These are phyloP conservation scores for Psix sp. DNA, from an alignment of 1,140 invertebrate genomes.

Conservation along the genomic window DNA sequence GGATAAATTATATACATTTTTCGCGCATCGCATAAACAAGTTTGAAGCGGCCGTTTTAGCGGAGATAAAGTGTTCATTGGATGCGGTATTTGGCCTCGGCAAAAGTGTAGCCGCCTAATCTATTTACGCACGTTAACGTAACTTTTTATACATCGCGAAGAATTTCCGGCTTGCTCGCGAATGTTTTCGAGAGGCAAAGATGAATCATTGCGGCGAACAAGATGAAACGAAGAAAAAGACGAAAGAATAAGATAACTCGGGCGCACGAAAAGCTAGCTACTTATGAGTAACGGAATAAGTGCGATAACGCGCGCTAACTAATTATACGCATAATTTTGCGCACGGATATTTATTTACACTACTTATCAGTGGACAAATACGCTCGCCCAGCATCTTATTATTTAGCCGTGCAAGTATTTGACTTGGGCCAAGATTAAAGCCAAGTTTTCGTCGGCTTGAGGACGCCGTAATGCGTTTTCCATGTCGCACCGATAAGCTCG, in stretches of 20 bases:
- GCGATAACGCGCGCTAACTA: conserved; percentile 47
- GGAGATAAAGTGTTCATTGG: conserved; percentile 21
- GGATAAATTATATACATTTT: not conserved
- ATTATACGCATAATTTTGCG: conserved; percentile 55
- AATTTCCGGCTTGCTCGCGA: conserved; percentile 39
- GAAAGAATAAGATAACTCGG: conserved; percentile 14
- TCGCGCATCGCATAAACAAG: conserved; percentile 3
- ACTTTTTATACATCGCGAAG: conserved; percentile 26
- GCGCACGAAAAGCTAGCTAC: conserved; percentile 39
- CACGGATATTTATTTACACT: conserved; percentile 45
- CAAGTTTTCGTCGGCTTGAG: conserved; percentile 47
- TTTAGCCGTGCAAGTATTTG: conserved; percentile 53
- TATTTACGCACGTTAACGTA: conserved; percentile 20
- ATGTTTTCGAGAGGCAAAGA: conserved; percentile 24
- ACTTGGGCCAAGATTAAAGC: conserved; percentile 60
- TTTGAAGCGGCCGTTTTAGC: conserved; percentile 9
- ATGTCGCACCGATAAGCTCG: conserved; percentile 49
- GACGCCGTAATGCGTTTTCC: conserved; percentile 58
- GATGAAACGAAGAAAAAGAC: not conserved
- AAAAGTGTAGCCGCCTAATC: conserved; percentile 15
- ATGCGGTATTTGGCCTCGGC: conserved; percentile 15
- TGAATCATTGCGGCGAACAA: conserved; percentile 25
- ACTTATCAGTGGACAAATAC: conserved; percentile 56
- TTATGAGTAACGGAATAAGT: conserved; percentile 48
- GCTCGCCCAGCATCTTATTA: conserved; percentile 53